Evolutionary conservation across 2,797 vertebrate species (phyloP).

Genomic region (Enoplosus armatus): DNA sequence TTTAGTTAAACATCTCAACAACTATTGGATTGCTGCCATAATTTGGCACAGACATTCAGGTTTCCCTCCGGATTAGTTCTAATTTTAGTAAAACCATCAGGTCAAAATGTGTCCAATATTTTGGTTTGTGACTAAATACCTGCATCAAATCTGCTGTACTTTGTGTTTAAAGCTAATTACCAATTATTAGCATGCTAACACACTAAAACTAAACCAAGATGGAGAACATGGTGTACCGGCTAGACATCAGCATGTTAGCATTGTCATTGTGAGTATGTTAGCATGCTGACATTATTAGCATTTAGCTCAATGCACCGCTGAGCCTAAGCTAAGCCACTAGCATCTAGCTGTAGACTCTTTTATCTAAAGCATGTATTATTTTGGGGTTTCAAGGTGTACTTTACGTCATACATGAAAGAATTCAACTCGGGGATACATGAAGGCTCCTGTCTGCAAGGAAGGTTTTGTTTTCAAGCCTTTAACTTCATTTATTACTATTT

Average conservation of each 20-base stretch:
- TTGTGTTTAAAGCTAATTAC: background rate
- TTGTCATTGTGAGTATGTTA: background rate
- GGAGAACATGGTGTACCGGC: background rate
- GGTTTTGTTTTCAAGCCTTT: background rate
- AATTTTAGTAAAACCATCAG: no score
- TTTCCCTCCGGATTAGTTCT: no score
- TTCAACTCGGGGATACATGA: no score
- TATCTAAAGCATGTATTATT: background rate
- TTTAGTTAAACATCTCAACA: background rate
- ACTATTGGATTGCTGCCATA: background rate
- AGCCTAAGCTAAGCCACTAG: background rate
- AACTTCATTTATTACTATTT: background rate
- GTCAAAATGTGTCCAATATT: background rate
- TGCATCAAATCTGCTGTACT: background rate
- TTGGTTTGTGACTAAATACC: background rate
- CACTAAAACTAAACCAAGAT: background rate
- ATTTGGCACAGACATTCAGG: no score
- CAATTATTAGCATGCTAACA: background rate
- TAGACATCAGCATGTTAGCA: background rate
- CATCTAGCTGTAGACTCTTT: background rate
- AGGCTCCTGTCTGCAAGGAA: background rate
- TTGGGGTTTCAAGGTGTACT: background rate
- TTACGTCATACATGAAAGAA: background rate
- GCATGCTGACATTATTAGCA: no score
- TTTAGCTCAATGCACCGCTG: no score